Base-by-base conservation (phyloP, 2,888 invertebrate genomes). In the Vesta saturnalis region DNA sequence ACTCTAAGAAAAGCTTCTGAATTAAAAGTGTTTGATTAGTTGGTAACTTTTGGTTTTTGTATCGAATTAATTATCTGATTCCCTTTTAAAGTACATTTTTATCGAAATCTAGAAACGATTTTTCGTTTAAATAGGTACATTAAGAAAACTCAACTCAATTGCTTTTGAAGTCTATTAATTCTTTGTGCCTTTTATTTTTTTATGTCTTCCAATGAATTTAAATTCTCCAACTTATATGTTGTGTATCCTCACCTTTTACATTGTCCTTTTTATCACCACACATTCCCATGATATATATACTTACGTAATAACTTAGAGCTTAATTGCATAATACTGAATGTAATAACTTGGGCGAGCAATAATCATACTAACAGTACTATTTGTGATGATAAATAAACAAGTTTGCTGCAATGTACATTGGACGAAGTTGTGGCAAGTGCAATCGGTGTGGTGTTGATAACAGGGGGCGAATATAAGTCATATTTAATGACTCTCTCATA, bases 391-490 rank as follows among this genome's bases (percentile, higher is more conserved):
- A 72, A 67, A 72, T 70, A 67, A 30, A 59, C 46, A 66, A 70
- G 67, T 73, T 61, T 59, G 72, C 23, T 59, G 61, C 70, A 60
- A 54, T 30, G 55, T 67, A 72, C 70, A 66, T 62, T 66, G 65
- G 58, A 65, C 63, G 60, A 57, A 43, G 52, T 35, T 49, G 54
- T 63, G 30, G 62, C 64, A 66, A 70, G 77, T 76, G 75, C 75
- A 76, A 60, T 73, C 74, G 73, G 76, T 67, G 75, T 76, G 72
- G 75, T 73, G 76, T 75, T 77, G 77, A 77, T 77, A 77, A 76
- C 75, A 63, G 73, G n/a, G 64, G 68, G 64, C 66, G 56, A 67
- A 71, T 73, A 74, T 76, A 77, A 76, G 77, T 77, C 77, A 77
- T 76, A 70, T 74, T 75, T 77, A 77, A 77, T 76, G 76, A 76